These are phyloP conservation scores for Noctilio leporinus DNA, from an alignment of 2,113 vertebrate genomes.

Conservation along the genomic window DNA sequence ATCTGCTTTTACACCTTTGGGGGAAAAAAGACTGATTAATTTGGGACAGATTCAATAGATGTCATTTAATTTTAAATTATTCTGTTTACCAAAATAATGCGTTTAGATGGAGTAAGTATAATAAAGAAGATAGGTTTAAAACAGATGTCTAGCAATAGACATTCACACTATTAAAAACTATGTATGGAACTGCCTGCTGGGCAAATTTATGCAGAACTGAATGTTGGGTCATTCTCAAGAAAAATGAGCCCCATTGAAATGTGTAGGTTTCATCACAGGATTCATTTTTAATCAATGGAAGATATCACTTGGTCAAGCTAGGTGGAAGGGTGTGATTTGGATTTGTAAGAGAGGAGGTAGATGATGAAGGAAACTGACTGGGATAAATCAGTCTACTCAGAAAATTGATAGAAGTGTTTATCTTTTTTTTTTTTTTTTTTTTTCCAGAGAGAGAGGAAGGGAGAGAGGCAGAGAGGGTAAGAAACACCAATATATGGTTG, in stretches of 20 bases:
- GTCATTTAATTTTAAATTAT: constrained; percentile 72
- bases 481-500: too few species aligned
- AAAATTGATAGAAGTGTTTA: not conserved
- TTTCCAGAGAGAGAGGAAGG: too few species aligned
- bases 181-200: constrained; percentile 50
- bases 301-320: not conserved
- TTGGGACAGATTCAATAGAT: constrained; percentile 59
- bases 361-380: not conserved
- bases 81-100: constrained; percentile 58
- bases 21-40: constrained; percentile 40
- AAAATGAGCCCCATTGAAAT: not conserved
- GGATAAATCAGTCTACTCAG: not conserved
- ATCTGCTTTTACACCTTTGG: constrained; percentile 58
- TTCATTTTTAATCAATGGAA: not conserved
- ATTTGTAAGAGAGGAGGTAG: not conserved
- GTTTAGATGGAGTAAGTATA: constrained; percentile 68
- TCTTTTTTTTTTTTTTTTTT: too few species aligned
- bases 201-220: constrained; percentile 33
- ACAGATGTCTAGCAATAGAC: constrained; percentile 57
- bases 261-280: not conserved
- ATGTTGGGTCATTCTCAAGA: constrained; percentile 29
- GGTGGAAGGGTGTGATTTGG: not conserved
- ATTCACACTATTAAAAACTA: constrained; percentile 62
- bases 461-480: too few species aligned
- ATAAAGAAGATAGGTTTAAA: constrained; percentile 64